Base-by-base conservation (phyloP, 1,140 invertebrate species). In the Papilio dardanus region DNA sequence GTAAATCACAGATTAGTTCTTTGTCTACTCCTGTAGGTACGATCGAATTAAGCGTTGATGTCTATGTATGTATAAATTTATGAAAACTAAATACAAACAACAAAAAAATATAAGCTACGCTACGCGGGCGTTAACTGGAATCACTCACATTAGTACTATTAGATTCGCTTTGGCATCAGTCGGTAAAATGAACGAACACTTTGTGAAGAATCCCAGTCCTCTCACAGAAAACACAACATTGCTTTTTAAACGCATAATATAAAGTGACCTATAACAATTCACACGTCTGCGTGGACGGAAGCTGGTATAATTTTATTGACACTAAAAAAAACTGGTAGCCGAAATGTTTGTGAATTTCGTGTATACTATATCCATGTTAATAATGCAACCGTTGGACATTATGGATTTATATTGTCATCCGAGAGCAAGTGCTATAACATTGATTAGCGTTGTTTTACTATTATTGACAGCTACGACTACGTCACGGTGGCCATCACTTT, bases 171-270 rank as follows among this genome's bases (percentile, higher is more conserved):
- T 66, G 69, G 62, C 75, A 76, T 50, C 58, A 42, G 74, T 74
- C 65, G 58, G 74, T 73, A 76, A 74, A 79, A 75, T 81, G 79
- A 84, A 79, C 83, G 85, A 86, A 86, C 83, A 86, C 80, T 40
- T 82, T 76, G 75, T 75, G 62, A 75, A 71, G 74, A 42, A 75
- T 78, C 75, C 67, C 75, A 82, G 82, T 78, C 81, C 83, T 76
- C 79, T 81, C 82, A 77, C 74, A 77, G 79, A 58, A 54, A 90
- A 92, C 90, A 92, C 82, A 87, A 83, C 76, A 88, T 87, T 88
- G 90, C 90, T 92, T 86, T 92, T 91, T 90, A 89, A 86, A 82
- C 81, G 80, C 75, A 77, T 81, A 87, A 87, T 88, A 89, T 86
- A 86, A 87, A 90, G 85, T 88, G 81, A 86, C 80, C 85, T 86